Evolutionary conservation across 2,113 vertebrate species (phyloP).

Genomic region (Paedocypris sp.): DNA sequence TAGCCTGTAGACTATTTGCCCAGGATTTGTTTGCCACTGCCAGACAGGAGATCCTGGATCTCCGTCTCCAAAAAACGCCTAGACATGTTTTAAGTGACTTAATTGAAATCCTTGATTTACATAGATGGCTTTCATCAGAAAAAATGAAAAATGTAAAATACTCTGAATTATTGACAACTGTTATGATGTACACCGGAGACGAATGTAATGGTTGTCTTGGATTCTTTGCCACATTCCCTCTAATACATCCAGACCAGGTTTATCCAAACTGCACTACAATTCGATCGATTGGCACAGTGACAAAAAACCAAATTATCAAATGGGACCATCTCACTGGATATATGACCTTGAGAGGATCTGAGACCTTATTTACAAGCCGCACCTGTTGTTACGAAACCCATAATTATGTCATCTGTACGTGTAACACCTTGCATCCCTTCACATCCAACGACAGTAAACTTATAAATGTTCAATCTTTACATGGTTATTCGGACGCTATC

Average conservation of each 20-base stretch:
- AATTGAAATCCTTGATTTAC: not conserved
- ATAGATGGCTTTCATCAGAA: not conserved
- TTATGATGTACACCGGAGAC: not conserved
- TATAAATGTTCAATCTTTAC: not conserved
- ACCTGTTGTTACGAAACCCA: conserved; percentile 3
- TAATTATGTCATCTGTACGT: not conserved
- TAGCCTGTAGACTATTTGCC: not conserved
- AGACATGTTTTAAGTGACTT: not conserved
- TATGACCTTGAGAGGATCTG: not conserved
- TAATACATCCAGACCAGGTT: not conserved
- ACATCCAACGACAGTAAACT: not conserved
- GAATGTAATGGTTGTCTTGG: not conserved
- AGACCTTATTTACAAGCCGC: not conserved
- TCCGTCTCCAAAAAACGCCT: not conserved
- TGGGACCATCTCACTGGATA: not conserved
- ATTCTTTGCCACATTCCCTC: not conserved
- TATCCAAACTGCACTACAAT: not conserved
- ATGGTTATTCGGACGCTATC: not conserved
- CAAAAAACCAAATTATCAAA: not conserved
- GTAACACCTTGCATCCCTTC: not conserved
- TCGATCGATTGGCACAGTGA: not conserved
- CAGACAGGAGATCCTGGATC: not conserved
- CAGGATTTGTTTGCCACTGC: not conserved
- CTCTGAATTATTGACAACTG: not conserved
- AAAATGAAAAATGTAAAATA: not conserved